Percentiles rank a stretch among this genome's conserved stretches.
Evolutionary conservation across 2,113 vertebrate genomes (phyloP).

Genomic region (Rana temporaria): DNA sequence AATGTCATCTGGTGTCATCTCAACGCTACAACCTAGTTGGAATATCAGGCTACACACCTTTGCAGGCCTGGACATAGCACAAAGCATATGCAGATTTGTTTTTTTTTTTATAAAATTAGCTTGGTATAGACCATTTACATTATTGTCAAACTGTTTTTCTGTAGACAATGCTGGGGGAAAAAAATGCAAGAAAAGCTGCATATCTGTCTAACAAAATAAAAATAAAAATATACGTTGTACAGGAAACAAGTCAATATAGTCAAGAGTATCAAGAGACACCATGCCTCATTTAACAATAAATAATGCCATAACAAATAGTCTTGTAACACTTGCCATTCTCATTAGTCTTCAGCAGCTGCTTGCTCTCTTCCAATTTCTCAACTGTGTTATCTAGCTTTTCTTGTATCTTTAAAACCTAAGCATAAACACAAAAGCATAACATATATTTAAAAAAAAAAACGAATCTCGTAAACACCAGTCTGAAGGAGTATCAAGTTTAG

Average conservation of each 20-base stretch:
- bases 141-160: neutral
- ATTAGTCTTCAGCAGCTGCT: conserved; percentile 55
- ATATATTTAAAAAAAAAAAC: no score
- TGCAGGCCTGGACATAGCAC: neutral
- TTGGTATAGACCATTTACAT: neutral
- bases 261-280: neutral
- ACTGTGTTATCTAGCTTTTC: conserved; percentile 50
- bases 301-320: neutral
- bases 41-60: neutral
- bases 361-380: conserved; percentile 54
- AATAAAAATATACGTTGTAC: neutral
- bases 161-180: neutral
- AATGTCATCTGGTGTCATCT: neutral
- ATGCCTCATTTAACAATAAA: neutral
- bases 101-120: no score
- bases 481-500: no score
- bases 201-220: neutral
- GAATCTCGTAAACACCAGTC: no score
- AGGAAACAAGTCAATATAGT: neutral
- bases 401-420: conserved; percentile 57
- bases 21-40: neutral
- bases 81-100: no score
- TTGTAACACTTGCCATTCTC: conserved; percentile 58
- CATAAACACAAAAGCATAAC: no score
- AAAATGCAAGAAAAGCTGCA: neutral